Percentiles rank a stretch among this genome's conserved stretches.
phyloP scores from a whole-genome alignment of 2,797 vertebrate species.

The Lagorchestes hirsutus region DNA sequence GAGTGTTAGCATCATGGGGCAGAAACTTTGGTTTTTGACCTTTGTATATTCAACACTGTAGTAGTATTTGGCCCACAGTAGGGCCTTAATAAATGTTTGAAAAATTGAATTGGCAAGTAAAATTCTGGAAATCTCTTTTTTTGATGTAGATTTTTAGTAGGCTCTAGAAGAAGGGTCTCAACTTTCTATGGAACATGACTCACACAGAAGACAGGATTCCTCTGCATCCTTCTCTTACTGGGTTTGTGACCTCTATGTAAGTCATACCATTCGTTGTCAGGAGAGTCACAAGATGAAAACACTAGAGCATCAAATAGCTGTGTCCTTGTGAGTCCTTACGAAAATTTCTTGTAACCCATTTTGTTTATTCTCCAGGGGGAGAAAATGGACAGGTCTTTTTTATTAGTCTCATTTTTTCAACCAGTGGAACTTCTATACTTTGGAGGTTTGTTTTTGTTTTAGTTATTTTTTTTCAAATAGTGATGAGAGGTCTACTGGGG shows the following conservation, averaged over 20 bases:
- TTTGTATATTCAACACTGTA: not conserved
- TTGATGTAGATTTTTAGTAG: constrained; percentile 57
- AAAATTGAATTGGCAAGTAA: constrained; percentile 20
- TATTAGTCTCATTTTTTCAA: not conserved
- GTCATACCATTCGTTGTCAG: constrained; percentile 65
- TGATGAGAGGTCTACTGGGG: not conserved
- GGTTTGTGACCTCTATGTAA: constrained; percentile 65
- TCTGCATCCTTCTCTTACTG: constrained; percentile 47
- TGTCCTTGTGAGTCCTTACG: not conserved
- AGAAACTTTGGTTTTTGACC: not conserved
- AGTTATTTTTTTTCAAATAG: not conserved
- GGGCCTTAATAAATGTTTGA: not conserved
- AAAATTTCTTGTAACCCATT: not conserved
- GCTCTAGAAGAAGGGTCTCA: constrained; percentile 62
- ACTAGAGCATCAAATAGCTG: constrained; percentile 45
- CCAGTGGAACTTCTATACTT: not conserved
- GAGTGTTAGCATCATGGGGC: not conserved
- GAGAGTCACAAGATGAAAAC: constrained; percentile 64
- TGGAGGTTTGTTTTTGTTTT: not conserved
- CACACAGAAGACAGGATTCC: constrained; percentile 70
- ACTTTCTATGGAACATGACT: constrained; percentile 58
- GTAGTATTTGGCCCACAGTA: not conserved
- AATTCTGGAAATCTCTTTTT: constrained; percentile 71
- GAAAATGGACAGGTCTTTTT: not conserved
- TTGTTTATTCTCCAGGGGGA: not conserved